phyloP scores from a whole-genome alignment of 2,888 invertebrate species.

The Mycalesis mineus region DNA sequence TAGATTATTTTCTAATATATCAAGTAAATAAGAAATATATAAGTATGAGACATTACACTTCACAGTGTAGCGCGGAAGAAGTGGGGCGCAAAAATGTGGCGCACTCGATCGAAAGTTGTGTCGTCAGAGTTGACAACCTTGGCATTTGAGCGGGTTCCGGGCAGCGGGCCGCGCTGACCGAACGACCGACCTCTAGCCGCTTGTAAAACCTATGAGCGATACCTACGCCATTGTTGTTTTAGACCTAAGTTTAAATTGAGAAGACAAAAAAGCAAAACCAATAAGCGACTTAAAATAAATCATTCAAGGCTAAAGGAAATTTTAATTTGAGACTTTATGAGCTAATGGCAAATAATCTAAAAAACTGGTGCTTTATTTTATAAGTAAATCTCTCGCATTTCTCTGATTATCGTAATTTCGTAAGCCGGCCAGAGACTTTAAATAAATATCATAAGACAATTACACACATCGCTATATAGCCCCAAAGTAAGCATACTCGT shows the following conservation, averaged over 20 bases:
- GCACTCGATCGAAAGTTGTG: constrained; percentile 74
- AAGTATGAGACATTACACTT: constrained; percentile 22
- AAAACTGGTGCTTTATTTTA: too few relatives aligned
- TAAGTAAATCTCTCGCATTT: too few relatives aligned
- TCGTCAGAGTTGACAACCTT: constrained; percentile 77
- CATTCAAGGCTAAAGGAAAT: neutral
- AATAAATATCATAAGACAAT: too few relatives aligned
- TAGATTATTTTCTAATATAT: constrained; percentile 1
- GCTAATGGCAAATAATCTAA: too few relatives aligned
- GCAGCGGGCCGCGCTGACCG: constrained; percentile 51
- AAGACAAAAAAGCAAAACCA: neutral
- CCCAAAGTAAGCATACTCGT: too few relatives aligned
- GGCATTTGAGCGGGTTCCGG: constrained; percentile 77
- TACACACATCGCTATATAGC: too few relatives aligned
- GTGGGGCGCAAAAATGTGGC: constrained; percentile 74
- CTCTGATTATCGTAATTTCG: too few relatives aligned
- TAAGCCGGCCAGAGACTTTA: too few relatives aligned
- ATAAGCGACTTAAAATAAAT: neutral
- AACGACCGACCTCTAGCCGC: constrained; percentile 44
- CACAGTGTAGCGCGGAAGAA: constrained; percentile 33
- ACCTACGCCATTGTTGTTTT: constrained; percentile 2
- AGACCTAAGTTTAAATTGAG: neutral
- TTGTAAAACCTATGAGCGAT: constrained; percentile 32
- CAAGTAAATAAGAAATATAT: constrained; percentile 10
- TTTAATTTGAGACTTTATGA: too few relatives aligned